Percentiles rank a stretch among this genome's conserved stretches.
These are phyloP conservation scores for Chromoteleia sp. DNA, from an alignment of 2,888 invertebrate species.

Conservation along the genomic window DNA sequence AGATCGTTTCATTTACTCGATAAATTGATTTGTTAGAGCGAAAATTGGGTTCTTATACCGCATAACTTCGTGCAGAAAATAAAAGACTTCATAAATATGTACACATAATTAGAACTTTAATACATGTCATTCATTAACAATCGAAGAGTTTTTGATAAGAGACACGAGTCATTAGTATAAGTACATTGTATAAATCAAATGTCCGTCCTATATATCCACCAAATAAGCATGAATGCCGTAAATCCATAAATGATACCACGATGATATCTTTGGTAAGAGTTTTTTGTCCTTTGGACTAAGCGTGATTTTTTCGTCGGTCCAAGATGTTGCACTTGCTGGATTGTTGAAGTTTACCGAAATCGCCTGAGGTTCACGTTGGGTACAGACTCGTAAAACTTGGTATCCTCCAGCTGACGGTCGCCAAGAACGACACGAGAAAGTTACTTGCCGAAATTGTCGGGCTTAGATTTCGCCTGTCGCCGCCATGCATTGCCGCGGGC, in stretches of 20 bases:
- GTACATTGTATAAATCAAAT: constrained; percentile 46
- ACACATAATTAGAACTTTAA: constrained; percentile 41
- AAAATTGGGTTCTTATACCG: neutral
- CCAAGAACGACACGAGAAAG: constrained; percentile 82
- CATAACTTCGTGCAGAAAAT: constrained; percentile 12
- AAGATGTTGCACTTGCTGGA: constrained; percentile 63
- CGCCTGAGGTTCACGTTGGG: constrained; percentile 80
- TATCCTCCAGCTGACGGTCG: constrained; percentile 84
- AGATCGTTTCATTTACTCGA: neutral
- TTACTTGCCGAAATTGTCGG: constrained; percentile 82
- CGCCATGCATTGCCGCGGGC: constrained; percentile 83
- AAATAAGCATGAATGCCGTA: constrained; percentile 56
- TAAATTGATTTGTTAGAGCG: constrained; percentile 31
- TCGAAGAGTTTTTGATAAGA: constrained; percentile 33
- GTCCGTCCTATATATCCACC: constrained; percentile 45
- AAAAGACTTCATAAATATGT: constrained; percentile 38
- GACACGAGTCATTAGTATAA: constrained; percentile 29
- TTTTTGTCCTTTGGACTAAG: constrained; percentile 61
- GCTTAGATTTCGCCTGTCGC: constrained; percentile 82
- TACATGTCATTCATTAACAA: constrained; percentile 36
- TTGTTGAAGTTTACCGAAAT: constrained; percentile 61
- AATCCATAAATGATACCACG: constrained; percentile 57
- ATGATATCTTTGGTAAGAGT: constrained; percentile 56
- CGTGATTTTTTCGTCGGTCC: constrained; percentile 63
- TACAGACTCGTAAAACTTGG: constrained; percentile 83